phyloP scores from a whole-genome alignment of 2,888 invertebrate species.

The Diogma glabrata region DNA sequence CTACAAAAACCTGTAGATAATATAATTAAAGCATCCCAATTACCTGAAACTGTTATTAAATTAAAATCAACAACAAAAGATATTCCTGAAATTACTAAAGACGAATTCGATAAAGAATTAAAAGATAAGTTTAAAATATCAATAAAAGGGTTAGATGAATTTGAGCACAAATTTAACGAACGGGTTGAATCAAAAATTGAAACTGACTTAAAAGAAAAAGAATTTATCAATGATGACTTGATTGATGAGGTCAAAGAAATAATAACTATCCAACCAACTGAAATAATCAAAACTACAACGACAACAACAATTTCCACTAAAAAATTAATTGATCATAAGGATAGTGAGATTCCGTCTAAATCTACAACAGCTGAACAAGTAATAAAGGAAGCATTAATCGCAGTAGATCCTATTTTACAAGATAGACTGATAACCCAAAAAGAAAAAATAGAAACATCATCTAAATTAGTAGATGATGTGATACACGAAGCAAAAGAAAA shows the following conservation, averaged over 20 bases:
- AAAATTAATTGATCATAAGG: slow-evolving; percentile 15
- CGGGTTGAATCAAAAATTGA: slow-evolving; percentile 14
- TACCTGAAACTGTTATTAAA: slow-evolving; percentile 35
- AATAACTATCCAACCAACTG: background rate
- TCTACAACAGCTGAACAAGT: background rate
- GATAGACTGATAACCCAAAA: slow-evolving; percentile 17
- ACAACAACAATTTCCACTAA: slow-evolving; percentile 11
- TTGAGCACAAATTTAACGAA: slow-evolving; percentile 21
- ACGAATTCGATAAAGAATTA: slow-evolving; percentile 34
- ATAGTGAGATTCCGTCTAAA: slow-evolving; percentile 18
- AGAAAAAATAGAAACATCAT: slow-evolving; percentile 18
- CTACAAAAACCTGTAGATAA: slow-evolving; percentile 37
- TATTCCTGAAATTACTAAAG: slow-evolving; percentile 30
- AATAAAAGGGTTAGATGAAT: slow-evolving; percentile 22
- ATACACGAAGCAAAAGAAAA: slow-evolving; percentile 6
- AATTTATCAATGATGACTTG: slow-evolving; percentile 9
- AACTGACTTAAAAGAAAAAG: slow-evolving; percentile 1
- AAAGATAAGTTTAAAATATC: slow-evolving; percentile 35
- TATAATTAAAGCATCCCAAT: slow-evolving; percentile 32
- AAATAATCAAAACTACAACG: slow-evolving; percentile 4
- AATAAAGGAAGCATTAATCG: background rate
- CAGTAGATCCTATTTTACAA: slow-evolving; percentile 17
- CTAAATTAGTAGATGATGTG: slow-evolving; percentile 3
- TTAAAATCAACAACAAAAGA: slow-evolving; percentile 36
- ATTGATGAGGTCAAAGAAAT: slow-evolving; percentile 21